Evolutionary conservation across 2,797 vertebrate species (phyloP), one percentile per base, ranked within the genome.

Genomic region (Chelidonichthys spinosus): DNA sequence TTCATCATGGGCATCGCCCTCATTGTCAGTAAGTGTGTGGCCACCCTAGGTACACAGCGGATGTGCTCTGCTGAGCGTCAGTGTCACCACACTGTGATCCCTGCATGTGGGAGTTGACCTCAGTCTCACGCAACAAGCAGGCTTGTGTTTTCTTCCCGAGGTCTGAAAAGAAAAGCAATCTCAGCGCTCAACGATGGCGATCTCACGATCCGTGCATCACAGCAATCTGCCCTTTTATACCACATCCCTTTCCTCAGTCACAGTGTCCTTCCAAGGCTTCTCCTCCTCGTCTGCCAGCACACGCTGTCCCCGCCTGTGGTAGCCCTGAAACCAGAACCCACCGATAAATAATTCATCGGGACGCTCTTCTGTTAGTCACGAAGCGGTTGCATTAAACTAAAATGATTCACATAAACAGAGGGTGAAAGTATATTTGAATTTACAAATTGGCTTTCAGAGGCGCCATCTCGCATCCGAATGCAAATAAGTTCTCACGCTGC

Each of bases 1-100:
- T 97, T 96, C 85, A 55, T 97, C 75, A 74, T 97, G 90, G 97
- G 97, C 17, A 96, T 98, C 49, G 92, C 95, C 62, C 95, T 98
- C 76, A 88, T 97, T 7, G 90, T 96, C 87, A 96, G 97, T 97
- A 90, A 96, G 97, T 96, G 36, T 78, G 59, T 63, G 6, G 32
- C 49, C 7, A 7, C 35, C 0, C 15, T 32, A 42, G 72, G 46
- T 11, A 37, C 18, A 17, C 65, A 25, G 42, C 36, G 69, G 25
- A 70, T 59, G 50, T 63, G 63, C 35, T 11, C 35, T 47, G 32
- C 25, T 0, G 8, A 55, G 64, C 33, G 32, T 64, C 39, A 4
- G 9, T 17, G 33, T 78, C 82, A 43, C 52, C 43, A 50, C 39
- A 56, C 71, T 70, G 78, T 65, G 62, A 63, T 83, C 15, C 11